Percentiles rank a stretch among this genome's conserved stretches.
These are phyloP conservation scores for Oenanthe melanoleuca DNA, from an alignment of 2,113 vertebrate genomes.

Conservation along the genomic window DNA sequence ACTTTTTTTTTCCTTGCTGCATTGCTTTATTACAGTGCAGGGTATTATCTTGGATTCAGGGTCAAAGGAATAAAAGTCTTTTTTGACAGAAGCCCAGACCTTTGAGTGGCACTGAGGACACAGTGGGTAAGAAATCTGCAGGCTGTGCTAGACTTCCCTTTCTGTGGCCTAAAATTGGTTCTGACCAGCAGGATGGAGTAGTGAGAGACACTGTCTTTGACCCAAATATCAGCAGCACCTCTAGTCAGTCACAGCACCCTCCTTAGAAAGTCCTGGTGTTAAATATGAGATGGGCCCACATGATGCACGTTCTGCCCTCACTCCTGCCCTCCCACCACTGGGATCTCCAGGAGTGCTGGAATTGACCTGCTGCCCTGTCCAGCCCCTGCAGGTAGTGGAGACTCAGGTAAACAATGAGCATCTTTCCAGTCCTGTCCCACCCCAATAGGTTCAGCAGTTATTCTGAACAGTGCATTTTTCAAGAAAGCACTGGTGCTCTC, in stretches of 20 bases:
- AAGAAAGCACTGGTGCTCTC: background rate
- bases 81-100: background rate
- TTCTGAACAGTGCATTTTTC: background rate
- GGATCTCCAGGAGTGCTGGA: background rate
- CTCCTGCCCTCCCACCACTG: background rate
- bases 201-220: background rate
- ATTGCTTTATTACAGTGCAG: background rate
- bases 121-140: background rate
- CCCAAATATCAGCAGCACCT: background rate
- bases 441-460: background rate
- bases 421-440: background rate
- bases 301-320: fast-evolving
- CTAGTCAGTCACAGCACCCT: background rate
- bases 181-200: background rate
- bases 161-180: background rate
- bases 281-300: background rate
- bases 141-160: background rate
- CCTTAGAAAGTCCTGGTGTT: background rate
- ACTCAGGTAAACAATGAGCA: background rate
- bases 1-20: background rate
- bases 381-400: background rate
- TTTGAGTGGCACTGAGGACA: background rate
- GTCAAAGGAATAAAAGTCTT: background rate
- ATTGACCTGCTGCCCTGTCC: background rate
- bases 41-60: background rate